A percentile compares a stretch with the other conserved stretches of the same genome.
These are phyloP conservation scores for Melanerpes formicivorus DNA, from an alignment of 2,113 vertebrate genomes.

Conservation along the genomic window DNA sequence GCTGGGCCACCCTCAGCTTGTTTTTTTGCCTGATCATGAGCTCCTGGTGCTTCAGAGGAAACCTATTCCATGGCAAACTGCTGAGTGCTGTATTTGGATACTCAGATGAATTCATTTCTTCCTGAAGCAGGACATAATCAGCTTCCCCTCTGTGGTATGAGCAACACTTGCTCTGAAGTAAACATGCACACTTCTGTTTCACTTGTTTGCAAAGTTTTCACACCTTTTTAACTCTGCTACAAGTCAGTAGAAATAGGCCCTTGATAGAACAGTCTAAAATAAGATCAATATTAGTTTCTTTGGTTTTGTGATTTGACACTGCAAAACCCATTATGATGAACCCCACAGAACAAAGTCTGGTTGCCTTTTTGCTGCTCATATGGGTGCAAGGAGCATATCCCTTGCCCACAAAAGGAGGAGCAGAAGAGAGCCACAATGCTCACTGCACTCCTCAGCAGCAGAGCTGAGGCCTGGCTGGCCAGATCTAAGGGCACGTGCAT, in stretches of 20 bases:
- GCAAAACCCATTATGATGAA: background rate
- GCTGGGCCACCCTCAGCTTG: fast-evolving
- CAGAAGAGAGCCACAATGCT: background rate
- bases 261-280: background rate
- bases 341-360: background rate
- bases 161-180: background rate
- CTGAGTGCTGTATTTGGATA: background rate
- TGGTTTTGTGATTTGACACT: background rate
- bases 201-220: background rate
- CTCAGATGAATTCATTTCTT: background rate
- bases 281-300: background rate
- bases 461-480: background rate
- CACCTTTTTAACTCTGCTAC: background rate
- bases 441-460: background rate
- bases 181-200: background rate
- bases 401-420: background rate
- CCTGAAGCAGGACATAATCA: background rate
- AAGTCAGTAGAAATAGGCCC: background rate
- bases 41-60: background rate
- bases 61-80: background rate
- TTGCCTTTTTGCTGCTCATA: background rate
- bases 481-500: fast-evolving
- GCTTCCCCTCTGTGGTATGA: background rate
- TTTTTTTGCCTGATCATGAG: background rate
- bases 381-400: fast-evolving